These are phyloP conservation scores for Meloidogyne hapla DNA, from an alignment of 1,140 invertebrate species.

Conservation along the genomic window DNA sequence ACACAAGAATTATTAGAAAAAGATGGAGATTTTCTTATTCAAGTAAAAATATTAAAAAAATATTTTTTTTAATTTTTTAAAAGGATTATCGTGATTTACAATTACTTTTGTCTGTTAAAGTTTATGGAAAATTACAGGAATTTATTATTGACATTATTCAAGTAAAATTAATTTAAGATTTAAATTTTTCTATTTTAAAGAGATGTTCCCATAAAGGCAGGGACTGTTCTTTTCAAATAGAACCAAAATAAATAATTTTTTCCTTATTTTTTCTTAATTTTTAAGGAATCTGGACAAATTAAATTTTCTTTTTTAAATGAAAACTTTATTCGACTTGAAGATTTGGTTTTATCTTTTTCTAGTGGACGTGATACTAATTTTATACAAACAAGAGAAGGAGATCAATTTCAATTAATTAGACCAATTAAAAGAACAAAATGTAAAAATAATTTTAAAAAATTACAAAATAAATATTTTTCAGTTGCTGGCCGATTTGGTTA, in stretches of 20 bases:
- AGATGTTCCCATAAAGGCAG: too few species aligned
- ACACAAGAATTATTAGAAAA: conserved; percentile 19
- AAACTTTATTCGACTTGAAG: not conserved
- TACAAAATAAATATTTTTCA: not conserved
- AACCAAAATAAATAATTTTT: too few species aligned
- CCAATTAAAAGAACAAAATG: not conserved
- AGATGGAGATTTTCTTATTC: conserved; percentile 22
- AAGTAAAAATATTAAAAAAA: not conserved
- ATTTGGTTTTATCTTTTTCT: conserved; percentile 12
- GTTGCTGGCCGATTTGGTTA: conserved; percentile 20
- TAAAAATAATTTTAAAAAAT: not conserved
- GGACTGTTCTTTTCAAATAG: too few species aligned
- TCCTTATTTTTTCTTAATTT: too few species aligned
- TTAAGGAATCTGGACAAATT: not conserved
- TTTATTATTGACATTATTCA: conserved; percentile 19
- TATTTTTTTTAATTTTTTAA: not conserved
- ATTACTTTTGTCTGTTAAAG: conserved; percentile 19
- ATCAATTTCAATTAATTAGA: not conserved
- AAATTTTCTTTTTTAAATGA: conserved; percentile 4
- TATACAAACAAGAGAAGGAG: conserved; percentile 9
- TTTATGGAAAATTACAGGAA: conserved; percentile 17
- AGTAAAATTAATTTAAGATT: not conserved
- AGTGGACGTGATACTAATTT: not conserved
- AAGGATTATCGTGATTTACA: conserved; percentile 9
- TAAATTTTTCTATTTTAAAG: conserved; percentile 5